Conservation (phyloP, 2,888 invertebrate species). For the Ariolimax columbianus region DNA sequence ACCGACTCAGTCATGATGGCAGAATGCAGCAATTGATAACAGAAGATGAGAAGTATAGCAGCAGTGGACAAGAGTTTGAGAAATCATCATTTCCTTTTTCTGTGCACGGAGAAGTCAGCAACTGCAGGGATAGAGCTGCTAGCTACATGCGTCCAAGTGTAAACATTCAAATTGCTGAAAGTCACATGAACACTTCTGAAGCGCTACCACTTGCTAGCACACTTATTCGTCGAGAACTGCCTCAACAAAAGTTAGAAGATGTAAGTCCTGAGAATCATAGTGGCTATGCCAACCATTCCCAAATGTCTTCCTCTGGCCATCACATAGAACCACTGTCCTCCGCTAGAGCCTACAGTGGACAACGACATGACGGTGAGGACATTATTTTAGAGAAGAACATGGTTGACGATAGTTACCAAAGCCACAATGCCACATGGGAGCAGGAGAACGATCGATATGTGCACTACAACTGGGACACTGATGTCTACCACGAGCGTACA, state of each 20-base stretch:
- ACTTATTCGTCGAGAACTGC: neutral
- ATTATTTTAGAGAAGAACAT: neutral
- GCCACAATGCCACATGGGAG: slow-evolving; percentile 32
- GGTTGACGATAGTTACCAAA: slow-evolving; percentile 2
- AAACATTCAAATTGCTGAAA: neutral
- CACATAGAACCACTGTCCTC: neutral
- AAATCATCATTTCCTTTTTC: neutral
- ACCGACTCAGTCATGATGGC: neutral
- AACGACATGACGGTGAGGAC: neutral
- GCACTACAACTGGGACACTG: slow-evolving; percentile 16
- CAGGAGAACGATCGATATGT: slow-evolving; percentile 45
- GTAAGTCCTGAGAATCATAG: neutral
- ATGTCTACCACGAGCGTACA: neutral
- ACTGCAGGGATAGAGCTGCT: neutral
- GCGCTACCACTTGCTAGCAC: neutral
- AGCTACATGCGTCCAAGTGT: neutral
- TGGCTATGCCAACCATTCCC: neutral
- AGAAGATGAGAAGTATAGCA: neutral
- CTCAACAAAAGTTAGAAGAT: neutral
- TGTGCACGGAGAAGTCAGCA: neutral
- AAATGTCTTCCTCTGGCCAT: neutral
- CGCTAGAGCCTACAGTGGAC: neutral
- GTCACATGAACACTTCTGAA: neutral
- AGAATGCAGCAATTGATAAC: neutral
- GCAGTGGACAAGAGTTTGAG: neutral